Conservation (phyloP, 2,888 invertebrate species). For the Luffia ferchaultella region DNA sequence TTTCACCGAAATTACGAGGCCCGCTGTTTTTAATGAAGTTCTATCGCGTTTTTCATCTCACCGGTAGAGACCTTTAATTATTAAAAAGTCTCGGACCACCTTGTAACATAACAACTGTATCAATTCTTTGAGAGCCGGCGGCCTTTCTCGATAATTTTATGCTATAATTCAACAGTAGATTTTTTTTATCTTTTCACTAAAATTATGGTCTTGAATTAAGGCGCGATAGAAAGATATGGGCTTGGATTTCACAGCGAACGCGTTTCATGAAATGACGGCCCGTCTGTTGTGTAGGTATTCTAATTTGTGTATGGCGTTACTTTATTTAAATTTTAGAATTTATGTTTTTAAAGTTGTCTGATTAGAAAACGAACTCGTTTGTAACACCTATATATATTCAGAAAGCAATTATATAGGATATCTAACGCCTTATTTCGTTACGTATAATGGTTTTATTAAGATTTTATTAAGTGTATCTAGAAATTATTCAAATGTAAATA, state of each 20-base stretch:
- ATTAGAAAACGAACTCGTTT: not conserved
- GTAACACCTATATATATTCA: not conserved
- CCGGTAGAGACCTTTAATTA: slow-evolving; percentile 26
- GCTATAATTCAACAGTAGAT: slow-evolving; percentile 15
- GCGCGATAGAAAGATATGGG: slow-evolving; percentile 4
- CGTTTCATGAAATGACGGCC: slow-evolving; percentile 16
- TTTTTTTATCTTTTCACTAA: slow-evolving; percentile 32
- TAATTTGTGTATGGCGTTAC: slow-evolving; percentile 58
- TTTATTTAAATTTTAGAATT: slow-evolving; percentile 53
- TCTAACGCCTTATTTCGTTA: no score
- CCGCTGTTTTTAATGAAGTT: slow-evolving; percentile 41
- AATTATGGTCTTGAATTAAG: slow-evolving; percentile 45
- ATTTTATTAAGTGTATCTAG: no score
- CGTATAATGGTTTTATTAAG: no score
- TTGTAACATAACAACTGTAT: slow-evolving; percentile 44
- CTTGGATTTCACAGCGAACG: slow-evolving; percentile 22
- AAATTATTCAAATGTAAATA: no score
- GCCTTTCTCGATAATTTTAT: slow-evolving; percentile 26
- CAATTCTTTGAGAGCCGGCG: slow-evolving; percentile 46
- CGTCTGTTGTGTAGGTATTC: slow-evolving; percentile 40
- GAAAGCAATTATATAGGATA: not conserved
- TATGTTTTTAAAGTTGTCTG: slow-evolving; percentile 28
- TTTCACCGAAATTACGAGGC: slow-evolving; percentile 31
- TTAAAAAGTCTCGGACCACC: slow-evolving; percentile 41
- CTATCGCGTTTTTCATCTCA: slow-evolving; percentile 45